Conservation (phyloP, 35 echinoderm and acorn worm genomes). For the Lytechinus variegatus region DNA sequence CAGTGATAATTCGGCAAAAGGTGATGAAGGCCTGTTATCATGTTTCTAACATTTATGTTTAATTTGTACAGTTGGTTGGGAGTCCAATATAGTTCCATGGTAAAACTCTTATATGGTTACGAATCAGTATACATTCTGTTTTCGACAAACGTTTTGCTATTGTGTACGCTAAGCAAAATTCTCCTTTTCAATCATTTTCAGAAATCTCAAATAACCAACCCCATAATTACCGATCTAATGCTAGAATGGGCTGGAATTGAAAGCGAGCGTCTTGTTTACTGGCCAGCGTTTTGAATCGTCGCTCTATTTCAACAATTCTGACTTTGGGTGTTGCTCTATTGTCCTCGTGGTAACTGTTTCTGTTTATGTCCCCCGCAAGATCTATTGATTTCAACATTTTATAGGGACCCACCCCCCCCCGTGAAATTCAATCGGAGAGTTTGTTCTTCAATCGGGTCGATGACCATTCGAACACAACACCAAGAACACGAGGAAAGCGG, state of each 20-base stretch:
- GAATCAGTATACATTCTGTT: not conserved
- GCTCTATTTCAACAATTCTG: slow-evolving; percentile 2
- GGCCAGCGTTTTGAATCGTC: not conserved
- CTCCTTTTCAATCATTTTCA: not conserved
- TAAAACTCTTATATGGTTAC: no score
- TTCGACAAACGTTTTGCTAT: not conserved
- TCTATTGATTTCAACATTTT: slow-evolving; percentile 8
- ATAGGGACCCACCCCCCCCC: not conserved
- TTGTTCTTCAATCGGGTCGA: not conserved
- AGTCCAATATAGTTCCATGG: no score
- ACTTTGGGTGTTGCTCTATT: slow-evolving; percentile 3
- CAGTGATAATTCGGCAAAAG: not conserved
- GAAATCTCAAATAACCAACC: not conserved
- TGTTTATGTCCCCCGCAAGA: not conserved
- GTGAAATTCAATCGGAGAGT: slow-evolving; percentile 11
- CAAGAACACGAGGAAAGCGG: no score
- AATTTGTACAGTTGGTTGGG: no score
- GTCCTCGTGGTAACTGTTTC: not conserved
- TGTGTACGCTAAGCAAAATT: not conserved
- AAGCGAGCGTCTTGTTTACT: not conserved
- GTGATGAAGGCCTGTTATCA: not conserved
- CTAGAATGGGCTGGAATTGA: not conserved
- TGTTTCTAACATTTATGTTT: not conserved
- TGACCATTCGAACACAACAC: not conserved
- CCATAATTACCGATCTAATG: not conserved